These are phyloP conservation scores for Thunnus thynnus DNA, from an alignment of 2,113 vertebrate species.

Conservation along the genomic window DNA sequence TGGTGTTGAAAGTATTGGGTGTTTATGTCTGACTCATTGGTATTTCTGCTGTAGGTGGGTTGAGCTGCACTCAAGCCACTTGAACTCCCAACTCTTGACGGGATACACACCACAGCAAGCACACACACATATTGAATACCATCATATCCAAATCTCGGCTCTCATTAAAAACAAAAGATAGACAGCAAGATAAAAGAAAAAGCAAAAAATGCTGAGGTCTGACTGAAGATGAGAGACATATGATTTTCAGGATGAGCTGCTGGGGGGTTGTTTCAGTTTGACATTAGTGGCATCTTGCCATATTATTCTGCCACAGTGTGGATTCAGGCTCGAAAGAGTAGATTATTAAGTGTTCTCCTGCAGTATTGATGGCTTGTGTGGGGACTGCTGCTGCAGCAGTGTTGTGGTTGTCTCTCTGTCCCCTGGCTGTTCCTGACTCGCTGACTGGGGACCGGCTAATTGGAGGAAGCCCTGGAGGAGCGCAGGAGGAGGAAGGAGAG, in stretches of 20 bases:
- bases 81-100: slow-evolving; percentile 22
- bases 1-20: slow-evolving; percentile 20
- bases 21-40: slow-evolving; percentile 54
- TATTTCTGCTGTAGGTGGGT: slow-evolving; percentile 62
- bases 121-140: neutral
- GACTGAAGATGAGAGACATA: slow-evolving; percentile 24
- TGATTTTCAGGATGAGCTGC: slow-evolving; percentile 44
- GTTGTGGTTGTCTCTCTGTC: slow-evolving; percentile 72
- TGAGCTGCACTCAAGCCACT: slow-evolving; percentile 46
- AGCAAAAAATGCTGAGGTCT: slow-evolving; percentile 36
- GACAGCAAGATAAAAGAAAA: slow-evolving; percentile 25
- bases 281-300: slow-evolving; percentile 42
- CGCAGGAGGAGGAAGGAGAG: slow-evolving; percentile 40
- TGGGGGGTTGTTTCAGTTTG: slow-evolving; percentile 53
- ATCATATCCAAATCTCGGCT: slow-evolving; percentile 13
- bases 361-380: slow-evolving; percentile 67
- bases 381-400: slow-evolving; percentile 65
- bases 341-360: slow-evolving; percentile 70
- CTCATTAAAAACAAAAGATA: slow-evolving; percentile 59
- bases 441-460: slow-evolving; percentile 80
- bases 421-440: slow-evolving; percentile 78
- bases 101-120: neutral
- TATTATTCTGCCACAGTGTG: slow-evolving; percentile 54
- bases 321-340: slow-evolving; percentile 47
- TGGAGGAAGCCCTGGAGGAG: slow-evolving; percentile 82